A percentile compares a stretch with the other conserved stretches of the same genome.
Evolutionary conservation across 2,797 vertebrate species (phyloP).

Genomic region (Enteromius unitaeniatus): DNA sequence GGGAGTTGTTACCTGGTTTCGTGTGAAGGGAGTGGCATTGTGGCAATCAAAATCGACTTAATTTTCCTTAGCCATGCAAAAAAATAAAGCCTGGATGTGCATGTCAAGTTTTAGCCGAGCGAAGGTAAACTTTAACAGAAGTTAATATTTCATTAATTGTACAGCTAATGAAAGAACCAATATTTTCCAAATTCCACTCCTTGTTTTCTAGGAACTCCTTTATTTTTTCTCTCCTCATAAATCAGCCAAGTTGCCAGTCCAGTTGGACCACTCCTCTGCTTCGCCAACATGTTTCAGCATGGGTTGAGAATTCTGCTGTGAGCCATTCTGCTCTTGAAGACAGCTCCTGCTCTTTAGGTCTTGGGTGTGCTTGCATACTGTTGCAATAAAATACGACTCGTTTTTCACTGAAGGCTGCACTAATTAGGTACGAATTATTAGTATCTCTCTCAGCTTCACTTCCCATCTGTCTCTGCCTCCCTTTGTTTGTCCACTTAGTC

Average conservation of each 20-base stretch:
- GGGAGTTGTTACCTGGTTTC: neutral
- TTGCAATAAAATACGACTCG: neutral
- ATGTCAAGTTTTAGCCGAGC: neutral
- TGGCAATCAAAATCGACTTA: neutral
- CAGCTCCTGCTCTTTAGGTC: neutral
- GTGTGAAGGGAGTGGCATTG: neutral
- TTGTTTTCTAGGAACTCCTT: neutral
- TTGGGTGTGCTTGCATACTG: neutral
- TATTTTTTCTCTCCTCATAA: neutral
- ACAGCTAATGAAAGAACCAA: neutral
- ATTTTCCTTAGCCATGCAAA: neutral
- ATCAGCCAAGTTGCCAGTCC: conserved; percentile 9
- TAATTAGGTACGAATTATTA: neutral
- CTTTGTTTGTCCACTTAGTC: conserved; percentile 42
- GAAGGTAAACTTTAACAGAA: neutral
- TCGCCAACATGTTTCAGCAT: conserved; percentile 64
- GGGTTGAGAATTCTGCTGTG: neutral
- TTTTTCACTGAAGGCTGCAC: neutral
- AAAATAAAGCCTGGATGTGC: neutral
- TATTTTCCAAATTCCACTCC: neutral
- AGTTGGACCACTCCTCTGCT: conserved; percentile 35
- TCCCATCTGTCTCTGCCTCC: neutral
- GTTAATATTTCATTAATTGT: neutral
- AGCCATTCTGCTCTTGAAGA: conserved; percentile 13
- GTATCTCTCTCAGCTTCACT: conserved; percentile 18